Evolutionary conservation across 2,797 vertebrate genomes (phyloP).

Genomic region (Anguilla marmorata): DNA sequence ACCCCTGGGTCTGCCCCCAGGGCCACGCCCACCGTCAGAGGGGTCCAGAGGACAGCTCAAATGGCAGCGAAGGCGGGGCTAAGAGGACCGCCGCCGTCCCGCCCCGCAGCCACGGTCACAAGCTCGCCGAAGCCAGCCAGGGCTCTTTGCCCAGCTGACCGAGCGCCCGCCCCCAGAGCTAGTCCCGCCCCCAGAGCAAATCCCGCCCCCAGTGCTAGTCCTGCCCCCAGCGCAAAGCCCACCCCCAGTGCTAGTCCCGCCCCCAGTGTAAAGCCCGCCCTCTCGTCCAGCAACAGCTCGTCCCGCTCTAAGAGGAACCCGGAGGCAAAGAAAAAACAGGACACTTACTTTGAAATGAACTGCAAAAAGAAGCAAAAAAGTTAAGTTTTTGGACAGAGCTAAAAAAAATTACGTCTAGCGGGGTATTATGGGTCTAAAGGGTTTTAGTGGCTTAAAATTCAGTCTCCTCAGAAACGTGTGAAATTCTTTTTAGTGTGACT

Average conservation of each 20-base stretch:
- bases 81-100: slow-evolving; percentile 35
- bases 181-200: too few species aligned
- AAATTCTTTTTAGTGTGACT: neutral
- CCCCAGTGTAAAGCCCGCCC: slow-evolving; percentile 28
- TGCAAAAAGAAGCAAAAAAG: slow-evolving; percentile 78
- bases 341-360: slow-evolving; percentile 88
- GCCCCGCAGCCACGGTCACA: slow-evolving; percentile 49
- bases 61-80: slow-evolving; percentile 45
- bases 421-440: neutral
- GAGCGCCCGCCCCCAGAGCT: too few species aligned
- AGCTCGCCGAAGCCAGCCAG: slow-evolving; percentile 40
- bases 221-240: too few species aligned
- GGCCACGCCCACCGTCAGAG: slow-evolving; percentile 64
- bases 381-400: neutral
- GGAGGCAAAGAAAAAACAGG: slow-evolving; percentile 64
- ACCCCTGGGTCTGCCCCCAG: slow-evolving; percentile 55
- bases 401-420: too few species aligned
- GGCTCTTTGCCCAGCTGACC: neutral
- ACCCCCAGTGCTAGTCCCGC: too few species aligned
- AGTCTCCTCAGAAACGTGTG: neutral
- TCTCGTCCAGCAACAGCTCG: slow-evolving; percentile 40
- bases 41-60: slow-evolving; percentile 69
- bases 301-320: slow-evolving; percentile 55
- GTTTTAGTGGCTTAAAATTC: neutral
- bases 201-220: too few species aligned